Evolutionary conservation across 2,113 vertebrate species (phyloP).

Genomic region (Mohoua ochrocephala): DNA sequence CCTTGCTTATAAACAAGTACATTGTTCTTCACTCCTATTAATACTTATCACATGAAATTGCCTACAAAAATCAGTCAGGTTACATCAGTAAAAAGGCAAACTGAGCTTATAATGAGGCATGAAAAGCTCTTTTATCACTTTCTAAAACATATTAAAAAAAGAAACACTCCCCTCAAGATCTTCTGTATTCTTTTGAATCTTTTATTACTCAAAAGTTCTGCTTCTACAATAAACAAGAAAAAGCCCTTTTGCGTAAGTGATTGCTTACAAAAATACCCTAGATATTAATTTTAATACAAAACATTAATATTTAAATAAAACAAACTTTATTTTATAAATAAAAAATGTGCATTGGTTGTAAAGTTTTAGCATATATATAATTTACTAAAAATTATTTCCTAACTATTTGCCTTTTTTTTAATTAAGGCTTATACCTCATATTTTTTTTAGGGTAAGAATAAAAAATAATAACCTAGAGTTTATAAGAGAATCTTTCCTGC

Average conservation of each 20-base stretch:
- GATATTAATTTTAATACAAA: not conserved
- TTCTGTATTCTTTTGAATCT: not conserved
- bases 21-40: not conserved
- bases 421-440: not conserved
- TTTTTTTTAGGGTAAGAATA: not conserved
- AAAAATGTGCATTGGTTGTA: not conserved
- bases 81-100: not conserved
- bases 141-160: not conserved
- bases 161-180: not conserved
- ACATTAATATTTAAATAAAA: not conserved
- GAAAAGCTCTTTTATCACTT: not conserved
- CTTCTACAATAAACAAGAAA: not conserved
- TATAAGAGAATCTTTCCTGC: not conserved
- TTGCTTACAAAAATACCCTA: not conserved
- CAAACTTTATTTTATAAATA: not conserved
- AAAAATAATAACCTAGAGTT: not conserved
- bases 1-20: not conserved
- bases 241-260: not conserved
- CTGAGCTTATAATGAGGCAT: not conserved
- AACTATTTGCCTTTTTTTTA: not conserved
- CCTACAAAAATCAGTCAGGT: not conserved
- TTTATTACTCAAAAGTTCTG: not conserved
- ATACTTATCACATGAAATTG: not conserved
- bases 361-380: not conserved
- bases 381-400: not conserved